Conservation (phyloP, 2,113 vertebrate genomes). For the Mobula birostris region DNA sequence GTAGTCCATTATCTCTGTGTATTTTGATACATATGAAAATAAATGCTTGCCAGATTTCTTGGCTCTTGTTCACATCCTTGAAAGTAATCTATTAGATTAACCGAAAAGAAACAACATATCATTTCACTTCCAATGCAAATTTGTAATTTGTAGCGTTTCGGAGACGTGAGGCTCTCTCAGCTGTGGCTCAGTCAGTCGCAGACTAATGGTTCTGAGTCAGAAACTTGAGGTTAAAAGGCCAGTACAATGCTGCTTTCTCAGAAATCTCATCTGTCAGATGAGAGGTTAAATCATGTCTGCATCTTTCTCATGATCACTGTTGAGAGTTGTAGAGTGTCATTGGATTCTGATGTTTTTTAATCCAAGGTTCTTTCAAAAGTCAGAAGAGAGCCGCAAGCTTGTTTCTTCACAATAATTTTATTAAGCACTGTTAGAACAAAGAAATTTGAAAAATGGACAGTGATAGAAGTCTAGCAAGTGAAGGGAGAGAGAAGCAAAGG, state of each 20-base stretch:
- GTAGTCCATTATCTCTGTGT: background rate
- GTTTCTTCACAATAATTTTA: no score
- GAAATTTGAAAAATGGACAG: no score
- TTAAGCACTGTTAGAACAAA: no score
- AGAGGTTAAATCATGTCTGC: background rate
- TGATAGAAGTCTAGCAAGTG: no score
- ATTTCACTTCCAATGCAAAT: background rate
- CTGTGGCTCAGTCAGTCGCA: background rate
- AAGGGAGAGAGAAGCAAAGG: no score
- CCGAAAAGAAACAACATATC: background rate
- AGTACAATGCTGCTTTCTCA: background rate
- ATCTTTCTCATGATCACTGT: background rate
- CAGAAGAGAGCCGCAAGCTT: no score
- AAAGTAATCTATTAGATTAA: background rate
- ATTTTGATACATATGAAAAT: background rate
- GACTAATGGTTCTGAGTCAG: background rate
- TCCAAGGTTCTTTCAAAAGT: no score
- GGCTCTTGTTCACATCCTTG: background rate
- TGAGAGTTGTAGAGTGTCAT: background rate
- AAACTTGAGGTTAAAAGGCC: background rate
- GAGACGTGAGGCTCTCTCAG: background rate
- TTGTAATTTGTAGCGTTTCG: background rate
- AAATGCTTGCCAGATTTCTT: conserved; percentile 15
- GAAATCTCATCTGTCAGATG: background rate
- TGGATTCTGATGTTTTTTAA: no score